These are phyloP conservation scores for Dermochelys coriacea DNA, from an alignment of 2,797 vertebrate species.

Conservation along the genomic window DNA sequence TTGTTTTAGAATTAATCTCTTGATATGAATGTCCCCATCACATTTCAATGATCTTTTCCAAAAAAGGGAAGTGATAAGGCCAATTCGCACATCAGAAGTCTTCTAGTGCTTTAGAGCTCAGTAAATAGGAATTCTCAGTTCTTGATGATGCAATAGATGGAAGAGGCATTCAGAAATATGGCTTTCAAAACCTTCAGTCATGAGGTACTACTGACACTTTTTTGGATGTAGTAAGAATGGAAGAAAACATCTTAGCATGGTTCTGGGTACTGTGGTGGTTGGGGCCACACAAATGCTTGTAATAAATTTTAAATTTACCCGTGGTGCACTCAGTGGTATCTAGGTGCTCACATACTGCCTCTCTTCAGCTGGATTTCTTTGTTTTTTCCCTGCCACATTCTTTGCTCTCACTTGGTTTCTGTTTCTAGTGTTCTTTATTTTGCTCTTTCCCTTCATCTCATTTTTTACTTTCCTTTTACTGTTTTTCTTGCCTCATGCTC, in stretches of 20 bases:
- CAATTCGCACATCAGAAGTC: background rate
- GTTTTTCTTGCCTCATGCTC: background rate
- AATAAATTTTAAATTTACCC: conserved; percentile 53
- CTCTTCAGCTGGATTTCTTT: conserved; percentile 51
- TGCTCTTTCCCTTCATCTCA: conserved; percentile 20
- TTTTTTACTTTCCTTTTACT: background rate
- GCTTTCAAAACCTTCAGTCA: background rate
- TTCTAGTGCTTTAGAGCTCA: background rate
- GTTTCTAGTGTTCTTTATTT: background rate
- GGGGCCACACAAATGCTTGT: conserved; percentile 75
- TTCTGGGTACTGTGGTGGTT: conserved; percentile 70
- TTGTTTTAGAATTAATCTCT: background rate
- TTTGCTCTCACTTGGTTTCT: conserved; percentile 38
- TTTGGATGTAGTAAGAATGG: conserved; percentile 68
- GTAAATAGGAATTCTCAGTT: background rate
- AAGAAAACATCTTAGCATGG: conserved; percentile 73
- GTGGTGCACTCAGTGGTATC: conserved; percentile 72
- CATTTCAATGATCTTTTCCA: background rate
- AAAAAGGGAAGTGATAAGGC: background rate
- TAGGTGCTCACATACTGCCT: conserved; percentile 70
- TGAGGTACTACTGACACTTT: background rate
- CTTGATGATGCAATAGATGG: background rate
- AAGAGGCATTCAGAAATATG: background rate
- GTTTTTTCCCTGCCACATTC: conserved; percentile 29
- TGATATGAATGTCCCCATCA: background rate